Evolutionary conservation across 2,797 vertebrate species (phyloP).

Genomic region (Arremon brunneinucha): DNA sequence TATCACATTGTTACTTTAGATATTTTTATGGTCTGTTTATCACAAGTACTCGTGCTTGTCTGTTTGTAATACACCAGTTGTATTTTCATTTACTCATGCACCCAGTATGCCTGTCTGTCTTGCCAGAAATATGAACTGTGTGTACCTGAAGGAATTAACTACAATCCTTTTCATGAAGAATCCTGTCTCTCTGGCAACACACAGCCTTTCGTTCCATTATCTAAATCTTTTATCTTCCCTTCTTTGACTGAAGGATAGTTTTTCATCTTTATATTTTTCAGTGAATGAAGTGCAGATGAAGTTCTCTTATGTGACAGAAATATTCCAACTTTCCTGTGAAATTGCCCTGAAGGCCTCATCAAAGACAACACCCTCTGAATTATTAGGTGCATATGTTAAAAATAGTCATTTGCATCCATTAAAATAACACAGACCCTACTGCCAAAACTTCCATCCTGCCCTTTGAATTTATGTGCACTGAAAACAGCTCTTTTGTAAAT

Average conservation of each 20-base stretch:
- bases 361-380: constrained; percentile 35
- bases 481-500: constrained; percentile 29
- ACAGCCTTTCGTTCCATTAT: constrained; percentile 33
- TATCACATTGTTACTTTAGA: not conserved
- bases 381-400: constrained; percentile 31
- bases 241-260: constrained; percentile 31
- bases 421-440: not conserved
- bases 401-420: constrained; percentile 18
- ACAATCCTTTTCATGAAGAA: not conserved
- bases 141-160: constrained; percentile 7
- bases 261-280: constrained; percentile 34
- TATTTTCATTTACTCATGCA: not conserved
- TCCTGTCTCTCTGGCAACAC: not conserved
- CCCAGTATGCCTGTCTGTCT: not conserved
- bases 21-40: not conserved
- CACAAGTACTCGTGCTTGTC: accelerated
- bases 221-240: constrained; percentile 48
- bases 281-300: constrained; percentile 38
- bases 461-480: not conserved
- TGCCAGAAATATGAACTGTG: not conserved
- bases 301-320: not conserved
- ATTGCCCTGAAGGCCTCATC: constrained; percentile 17
- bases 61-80: not conserved
- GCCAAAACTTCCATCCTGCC: not conserved
- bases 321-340: constrained; percentile 18